Evolutionary conservation across 2,113 vertebrate genomes (phyloP).

Genomic region (Vimba vimba): DNA sequence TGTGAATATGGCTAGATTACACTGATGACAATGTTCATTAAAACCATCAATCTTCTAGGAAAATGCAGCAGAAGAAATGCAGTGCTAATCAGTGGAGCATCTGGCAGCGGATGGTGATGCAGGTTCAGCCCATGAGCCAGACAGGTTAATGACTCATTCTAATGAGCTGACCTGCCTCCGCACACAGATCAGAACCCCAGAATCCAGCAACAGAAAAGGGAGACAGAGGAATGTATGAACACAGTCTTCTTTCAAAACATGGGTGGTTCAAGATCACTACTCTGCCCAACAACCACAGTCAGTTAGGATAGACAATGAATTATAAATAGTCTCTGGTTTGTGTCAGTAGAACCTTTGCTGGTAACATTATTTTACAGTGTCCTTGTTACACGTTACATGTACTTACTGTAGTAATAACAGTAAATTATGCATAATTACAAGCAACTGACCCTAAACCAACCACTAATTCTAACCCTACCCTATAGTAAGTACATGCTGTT

Average conservation of each 20-base stretch:
- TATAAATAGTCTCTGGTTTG: not conserved
- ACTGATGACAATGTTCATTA: not conserved
- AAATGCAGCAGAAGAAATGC: not conserved
- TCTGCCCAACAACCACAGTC: not conserved
- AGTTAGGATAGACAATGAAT: not conserved
- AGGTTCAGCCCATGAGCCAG: slow-evolving; percentile 15
- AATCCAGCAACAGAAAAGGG: not conserved
- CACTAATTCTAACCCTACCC: no score
- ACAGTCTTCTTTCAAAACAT: not conserved
- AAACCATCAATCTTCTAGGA: not conserved
- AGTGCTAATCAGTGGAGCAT: slow-evolving; percentile 1
- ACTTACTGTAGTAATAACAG: no score
- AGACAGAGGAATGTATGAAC: slow-evolving; percentile 3
- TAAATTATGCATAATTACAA: no score
- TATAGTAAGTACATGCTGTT: no score
- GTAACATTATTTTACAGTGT: no score
- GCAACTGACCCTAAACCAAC: no score
- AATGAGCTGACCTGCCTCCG: slow-evolving; percentile 33
- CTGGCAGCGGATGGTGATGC: slow-evolving; percentile 4
- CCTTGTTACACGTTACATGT: no score
- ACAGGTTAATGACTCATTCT: slow-evolving; percentile 39
- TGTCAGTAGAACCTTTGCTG: not conserved
- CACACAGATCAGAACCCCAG: not conserved
- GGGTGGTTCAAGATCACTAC: not conserved
- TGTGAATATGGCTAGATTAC: not conserved